These are phyloP conservation scores for Cyprinodon diabolis DNA, from an alignment of 2,797 vertebrate genomes.

Conservation along the genomic window DNA sequence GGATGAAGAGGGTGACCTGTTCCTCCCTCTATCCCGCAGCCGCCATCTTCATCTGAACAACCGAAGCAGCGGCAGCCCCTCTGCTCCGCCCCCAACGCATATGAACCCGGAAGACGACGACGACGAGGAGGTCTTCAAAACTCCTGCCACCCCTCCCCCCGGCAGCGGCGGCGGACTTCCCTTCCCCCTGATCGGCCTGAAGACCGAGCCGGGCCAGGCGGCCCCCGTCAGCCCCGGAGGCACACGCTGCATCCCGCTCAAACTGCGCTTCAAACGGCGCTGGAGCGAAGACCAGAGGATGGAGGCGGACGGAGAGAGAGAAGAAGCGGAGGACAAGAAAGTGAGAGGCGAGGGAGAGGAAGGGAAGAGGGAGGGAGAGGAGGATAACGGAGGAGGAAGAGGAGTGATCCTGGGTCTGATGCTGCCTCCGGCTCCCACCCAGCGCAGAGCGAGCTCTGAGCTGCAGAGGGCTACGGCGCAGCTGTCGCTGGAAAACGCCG, in stretches of 20 bases:
- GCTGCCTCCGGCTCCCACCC: conserved; percentile 69
- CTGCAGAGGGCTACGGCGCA: conserved; percentile 91
- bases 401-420: conserved; percentile 60
- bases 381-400: conserved; percentile 53
- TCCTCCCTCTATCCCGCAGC: conserved; percentile 46
- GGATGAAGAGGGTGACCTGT: conserved; percentile 62
- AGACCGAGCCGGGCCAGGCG: conserved; percentile 73
- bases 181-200: conserved; percentile 68
- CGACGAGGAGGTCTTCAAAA: conserved; percentile 91
- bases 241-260: conserved; percentile 89
- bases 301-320: conserved; percentile 84
- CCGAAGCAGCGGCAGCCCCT: conserved; percentile 28
- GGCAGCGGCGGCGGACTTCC: conserved; percentile 25
- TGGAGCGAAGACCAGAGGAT: conserved; percentile 93
- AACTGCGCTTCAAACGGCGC: conserved; percentile 92
- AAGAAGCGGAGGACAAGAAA: conserved; percentile 84
- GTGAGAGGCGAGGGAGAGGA: conserved; percentile 68
- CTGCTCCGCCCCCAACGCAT: conserved; percentile 26
- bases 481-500: conserved; percentile 89
- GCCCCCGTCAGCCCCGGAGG: conserved; percentile 76
- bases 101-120: conserved; percentile 65
- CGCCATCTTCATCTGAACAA: conserved; percentile 41
- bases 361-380: conserved; percentile 31
- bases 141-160: conserved; percentile 79
- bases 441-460: conserved; percentile 87